These are phyloP conservation scores for Sula dactylatra DNA, from an alignment of 2,113 vertebrate genomes.

Conservation along the genomic window DNA sequence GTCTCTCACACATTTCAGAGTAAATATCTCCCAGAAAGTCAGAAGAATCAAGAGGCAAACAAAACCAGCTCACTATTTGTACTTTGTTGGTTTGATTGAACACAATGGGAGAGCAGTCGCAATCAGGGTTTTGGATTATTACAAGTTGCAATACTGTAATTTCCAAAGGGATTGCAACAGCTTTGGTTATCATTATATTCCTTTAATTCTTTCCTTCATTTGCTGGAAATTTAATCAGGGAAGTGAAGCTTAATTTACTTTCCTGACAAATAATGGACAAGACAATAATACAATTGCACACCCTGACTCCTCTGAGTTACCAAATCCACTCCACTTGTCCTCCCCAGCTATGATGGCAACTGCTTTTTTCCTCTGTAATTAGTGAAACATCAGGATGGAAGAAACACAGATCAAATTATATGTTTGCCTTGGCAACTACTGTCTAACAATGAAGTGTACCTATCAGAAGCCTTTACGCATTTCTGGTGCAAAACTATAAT, in stretches of 20 bases:
- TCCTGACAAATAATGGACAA: background rate
- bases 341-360: background rate
- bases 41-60: background rate
- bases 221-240: background rate
- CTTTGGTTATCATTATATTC: background rate
- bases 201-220: background rate
- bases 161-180: background rate
- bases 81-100: background rate
- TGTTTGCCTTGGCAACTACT: background rate
- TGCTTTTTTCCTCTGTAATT: background rate
- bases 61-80: background rate
- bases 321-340: background rate
- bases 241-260: conserved; percentile 18
- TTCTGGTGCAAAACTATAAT: background rate
- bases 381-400: background rate
- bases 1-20: background rate
- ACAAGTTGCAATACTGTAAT: background rate
- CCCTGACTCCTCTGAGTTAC: background rate
- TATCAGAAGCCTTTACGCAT: background rate
- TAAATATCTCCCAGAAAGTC: background rate
- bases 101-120: background rate
- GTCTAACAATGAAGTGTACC: background rate
- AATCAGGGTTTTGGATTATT: background rate
- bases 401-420: background rate
- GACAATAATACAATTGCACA: background rate